Percentiles rank a stretch among this genome's conserved stretches.
These are phyloP conservation scores for Drosophila anomalata DNA, from an alignment of 2,888 invertebrate genomes.

Conservation along the genomic window DNA sequence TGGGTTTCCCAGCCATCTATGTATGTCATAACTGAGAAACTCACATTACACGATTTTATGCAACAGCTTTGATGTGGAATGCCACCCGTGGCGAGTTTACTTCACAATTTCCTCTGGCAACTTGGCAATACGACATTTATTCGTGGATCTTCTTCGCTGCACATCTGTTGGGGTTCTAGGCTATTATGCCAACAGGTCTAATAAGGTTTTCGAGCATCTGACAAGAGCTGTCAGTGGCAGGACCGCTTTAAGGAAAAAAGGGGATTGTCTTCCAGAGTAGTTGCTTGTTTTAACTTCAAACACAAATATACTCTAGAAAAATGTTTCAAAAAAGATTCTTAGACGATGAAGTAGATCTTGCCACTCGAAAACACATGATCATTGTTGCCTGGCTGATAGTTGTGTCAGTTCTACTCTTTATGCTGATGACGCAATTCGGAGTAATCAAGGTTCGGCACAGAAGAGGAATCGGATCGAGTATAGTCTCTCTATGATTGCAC, in stretches of 20 bases:
- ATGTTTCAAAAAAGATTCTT: neutral
- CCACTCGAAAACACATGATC: too few relatives aligned
- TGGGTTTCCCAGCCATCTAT: slow-evolving; percentile 1
- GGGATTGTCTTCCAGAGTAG: neutral
- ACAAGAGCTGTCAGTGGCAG: slow-evolving; percentile 6
- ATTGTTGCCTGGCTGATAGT: neutral
- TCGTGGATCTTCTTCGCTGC: slow-evolving; percentile 31
- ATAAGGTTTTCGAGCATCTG: slow-evolving; percentile 1
- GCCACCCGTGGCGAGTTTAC: slow-evolving; percentile 29
- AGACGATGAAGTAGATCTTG: neutral
- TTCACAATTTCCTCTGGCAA: slow-evolving; percentile 32
- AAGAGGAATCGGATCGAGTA: neutral
- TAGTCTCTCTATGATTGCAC: slow-evolving; percentile 1
- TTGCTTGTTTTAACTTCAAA: neutral
- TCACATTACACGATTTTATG: slow-evolving; percentile 32
- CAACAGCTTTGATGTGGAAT: slow-evolving; percentile 43
- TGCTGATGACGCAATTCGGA: neutral
- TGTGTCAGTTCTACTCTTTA: neutral
- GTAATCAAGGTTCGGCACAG: neutral
- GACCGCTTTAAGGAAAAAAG: neutral
- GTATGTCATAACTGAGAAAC: slow-evolving; percentile 33
- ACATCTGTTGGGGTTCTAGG: slow-evolving; percentile 25
- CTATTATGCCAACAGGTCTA: slow-evolving; percentile 41
- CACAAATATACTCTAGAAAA: neutral
- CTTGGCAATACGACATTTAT: slow-evolving; percentile 51